phyloP scores from a whole-genome alignment of 2,797 vertebrate species.

The Falco concolor region DNA sequence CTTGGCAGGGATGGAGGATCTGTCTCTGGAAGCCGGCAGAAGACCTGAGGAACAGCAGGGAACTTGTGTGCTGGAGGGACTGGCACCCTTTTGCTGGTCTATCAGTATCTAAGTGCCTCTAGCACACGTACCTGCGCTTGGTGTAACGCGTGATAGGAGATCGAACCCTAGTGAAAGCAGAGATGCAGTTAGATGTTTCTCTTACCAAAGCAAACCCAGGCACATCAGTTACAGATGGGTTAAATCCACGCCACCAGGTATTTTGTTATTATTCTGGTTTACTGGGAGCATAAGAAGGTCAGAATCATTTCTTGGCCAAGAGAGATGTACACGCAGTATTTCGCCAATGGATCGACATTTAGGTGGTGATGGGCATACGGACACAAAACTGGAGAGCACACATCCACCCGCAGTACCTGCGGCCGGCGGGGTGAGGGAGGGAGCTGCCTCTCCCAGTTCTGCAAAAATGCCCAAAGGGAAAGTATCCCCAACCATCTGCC shows the following conservation, averaged over 20 bases:
- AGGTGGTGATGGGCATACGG: neutral
- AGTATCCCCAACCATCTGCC: neutral
- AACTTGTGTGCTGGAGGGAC: neutral
- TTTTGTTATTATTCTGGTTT: neutral
- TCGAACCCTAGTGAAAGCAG: neutral
- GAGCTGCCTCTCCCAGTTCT: neutral
- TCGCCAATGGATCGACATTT: neutral
- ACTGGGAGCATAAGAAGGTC: neutral
- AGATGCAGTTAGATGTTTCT: neutral
- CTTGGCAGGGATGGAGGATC: neutral
- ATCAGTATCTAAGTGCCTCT: neutral
- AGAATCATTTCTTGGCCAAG: neutral
- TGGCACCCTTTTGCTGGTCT: accelerated
- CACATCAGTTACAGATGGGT: neutral
- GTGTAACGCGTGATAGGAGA: neutral
- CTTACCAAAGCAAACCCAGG: neutral
- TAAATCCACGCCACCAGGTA: neutral
- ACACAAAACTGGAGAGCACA: neutral
- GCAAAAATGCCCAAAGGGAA: neutral
- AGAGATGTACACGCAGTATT: neutral
- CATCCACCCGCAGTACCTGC: neutral
- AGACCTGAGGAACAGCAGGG: neutral
- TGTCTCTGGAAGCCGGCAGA: neutral
- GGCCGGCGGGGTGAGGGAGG: neutral
- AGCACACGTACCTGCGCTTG: accelerated